Conservation (phyloP, 35 echinoderm and acorn worm species). For the Stichopus chloronotus region DNA sequence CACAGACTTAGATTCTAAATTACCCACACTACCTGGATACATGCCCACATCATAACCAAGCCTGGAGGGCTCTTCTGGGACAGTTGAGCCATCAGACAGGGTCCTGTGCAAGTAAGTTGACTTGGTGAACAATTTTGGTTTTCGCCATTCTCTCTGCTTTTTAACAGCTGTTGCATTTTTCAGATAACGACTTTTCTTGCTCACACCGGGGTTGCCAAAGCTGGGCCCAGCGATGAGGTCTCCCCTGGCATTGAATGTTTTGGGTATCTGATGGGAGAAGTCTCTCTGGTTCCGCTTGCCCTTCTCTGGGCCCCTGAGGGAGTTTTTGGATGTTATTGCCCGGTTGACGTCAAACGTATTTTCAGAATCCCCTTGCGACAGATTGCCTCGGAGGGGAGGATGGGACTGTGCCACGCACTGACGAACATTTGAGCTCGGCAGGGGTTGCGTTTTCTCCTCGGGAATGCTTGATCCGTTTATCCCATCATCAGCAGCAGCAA, state of each 20-base stretch:
- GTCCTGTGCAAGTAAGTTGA: conserved; percentile 47
- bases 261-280: background rate
- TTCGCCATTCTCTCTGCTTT: conserved; percentile 56
- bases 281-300: conserved; percentile 11
- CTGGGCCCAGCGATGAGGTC: background rate
- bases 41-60: background rate
- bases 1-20: conserved; percentile 59
- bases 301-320: background rate
- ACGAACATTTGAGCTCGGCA: background rate
- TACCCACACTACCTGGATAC: conserved; percentile 44
- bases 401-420: background rate
- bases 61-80: background rate
- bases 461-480: background rate
- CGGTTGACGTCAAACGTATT: background rate
- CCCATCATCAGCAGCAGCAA: background rate
- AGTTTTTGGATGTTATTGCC: background rate
- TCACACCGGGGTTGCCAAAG: conserved; percentile 9
- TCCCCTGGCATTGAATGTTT: conserved; percentile 36
- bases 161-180: conserved; percentile 36
- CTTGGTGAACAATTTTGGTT: conserved; percentile 57
- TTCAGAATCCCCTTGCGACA: background rate
- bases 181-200: conserved; percentile 44
- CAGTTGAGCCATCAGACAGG: conserved; percentile 22
- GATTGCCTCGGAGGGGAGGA: background rate
- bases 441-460: background rate